These are phyloP conservation scores for Chionoecetes opilio DNA, from an alignment of 1,140 invertebrate species.

Conservation along the genomic window DNA sequence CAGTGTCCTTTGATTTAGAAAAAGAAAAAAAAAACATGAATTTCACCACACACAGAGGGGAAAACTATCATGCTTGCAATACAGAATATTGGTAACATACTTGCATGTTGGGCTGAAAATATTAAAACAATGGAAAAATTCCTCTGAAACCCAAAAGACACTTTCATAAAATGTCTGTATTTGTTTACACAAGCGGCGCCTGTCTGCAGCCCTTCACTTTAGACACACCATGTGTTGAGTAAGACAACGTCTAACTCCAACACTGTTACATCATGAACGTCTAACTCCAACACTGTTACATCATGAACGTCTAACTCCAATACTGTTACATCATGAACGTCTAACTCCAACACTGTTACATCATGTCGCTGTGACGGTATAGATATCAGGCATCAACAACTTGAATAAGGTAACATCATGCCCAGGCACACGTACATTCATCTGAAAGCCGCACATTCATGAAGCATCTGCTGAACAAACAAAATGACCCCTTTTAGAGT, in stretches of 20 bases:
- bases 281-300: neutral
- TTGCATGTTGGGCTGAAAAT: neutral
- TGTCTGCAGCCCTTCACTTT: neutral
- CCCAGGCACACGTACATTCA: neutral
- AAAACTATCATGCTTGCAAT: neutral
- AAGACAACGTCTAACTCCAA: neutral
- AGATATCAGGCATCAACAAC: neutral
- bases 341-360: neutral
- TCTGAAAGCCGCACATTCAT: neutral
- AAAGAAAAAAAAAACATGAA: neutral
- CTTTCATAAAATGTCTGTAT: neutral
- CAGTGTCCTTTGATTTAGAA: neutral
- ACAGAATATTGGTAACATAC: constrained; percentile 15
- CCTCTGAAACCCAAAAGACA: neutral
- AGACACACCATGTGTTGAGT: neutral
- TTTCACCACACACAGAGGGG: neutral
- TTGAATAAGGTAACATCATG: neutral
- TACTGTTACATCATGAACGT: neutral
- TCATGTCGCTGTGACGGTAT: too few species aligned
- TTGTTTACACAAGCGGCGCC: neutral
- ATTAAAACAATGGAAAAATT: neutral
- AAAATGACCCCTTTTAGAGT: neutral
- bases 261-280: neutral
- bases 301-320: neutral
- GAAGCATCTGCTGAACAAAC: neutral